These are phyloP conservation scores for Hydrozoanthus tunicans DNA, from an alignment of 64 coral and sea anemone genomes.

Conservation along the genomic window DNA sequence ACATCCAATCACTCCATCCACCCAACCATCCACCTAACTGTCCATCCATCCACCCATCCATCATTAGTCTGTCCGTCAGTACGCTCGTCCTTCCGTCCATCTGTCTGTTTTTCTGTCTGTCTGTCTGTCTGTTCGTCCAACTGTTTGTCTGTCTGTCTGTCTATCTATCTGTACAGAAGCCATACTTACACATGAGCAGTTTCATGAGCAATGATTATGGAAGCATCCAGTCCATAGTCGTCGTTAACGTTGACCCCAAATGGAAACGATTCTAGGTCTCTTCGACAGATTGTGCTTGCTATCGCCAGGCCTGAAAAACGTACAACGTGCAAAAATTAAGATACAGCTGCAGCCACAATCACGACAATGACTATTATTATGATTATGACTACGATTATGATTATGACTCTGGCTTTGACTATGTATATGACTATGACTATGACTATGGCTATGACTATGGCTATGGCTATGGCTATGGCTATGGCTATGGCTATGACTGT, in stretches of 20 bases:
- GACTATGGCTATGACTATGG: no score
- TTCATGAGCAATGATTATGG: constrained; percentile 33
- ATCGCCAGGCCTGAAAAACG: constrained; percentile 33
- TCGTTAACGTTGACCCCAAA: constrained; percentile 34
- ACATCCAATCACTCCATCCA: no score
- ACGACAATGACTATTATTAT: no score
- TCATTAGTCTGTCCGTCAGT: neutral
- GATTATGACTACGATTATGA: no score
- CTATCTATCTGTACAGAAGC: no score
- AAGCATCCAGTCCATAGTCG: neutral
- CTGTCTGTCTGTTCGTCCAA: no score
- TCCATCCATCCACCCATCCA: neutral
- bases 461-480: no score
- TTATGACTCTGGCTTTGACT: no score
- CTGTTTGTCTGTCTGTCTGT: no score
- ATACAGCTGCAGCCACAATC: neutral
- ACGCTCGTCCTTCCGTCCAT: neutral
- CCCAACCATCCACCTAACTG: neutral
- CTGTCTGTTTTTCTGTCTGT: no score
- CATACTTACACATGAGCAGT: constrained; percentile 34
- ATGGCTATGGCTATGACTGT: no score
- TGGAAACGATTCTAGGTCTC: neutral
- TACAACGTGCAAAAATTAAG: neutral
- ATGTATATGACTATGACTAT: no score
- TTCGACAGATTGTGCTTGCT: neutral